These are phyloP conservation scores for Rhea pennata DNA, from an alignment of 2,113 vertebrate species.

Conservation along the genomic window DNA sequence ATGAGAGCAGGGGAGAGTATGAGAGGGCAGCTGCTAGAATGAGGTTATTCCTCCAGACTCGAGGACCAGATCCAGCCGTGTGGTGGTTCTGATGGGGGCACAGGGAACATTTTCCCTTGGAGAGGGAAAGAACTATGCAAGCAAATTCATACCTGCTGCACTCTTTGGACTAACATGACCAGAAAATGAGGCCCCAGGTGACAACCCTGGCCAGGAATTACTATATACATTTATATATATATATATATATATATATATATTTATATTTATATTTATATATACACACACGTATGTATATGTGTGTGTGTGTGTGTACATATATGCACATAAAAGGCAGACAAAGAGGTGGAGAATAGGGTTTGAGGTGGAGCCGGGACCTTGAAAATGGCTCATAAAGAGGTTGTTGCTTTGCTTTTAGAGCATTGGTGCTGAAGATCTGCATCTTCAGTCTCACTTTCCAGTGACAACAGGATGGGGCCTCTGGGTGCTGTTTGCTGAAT, in stretches of 20 bases:
- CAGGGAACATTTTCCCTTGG: neutral
- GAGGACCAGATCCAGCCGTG: neutral
- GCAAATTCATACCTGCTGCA: neutral
- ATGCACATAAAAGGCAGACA: neutral
- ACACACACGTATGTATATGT: no score
- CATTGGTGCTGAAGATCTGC: fast-evolving
- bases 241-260: neutral
- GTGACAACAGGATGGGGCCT: neutral
- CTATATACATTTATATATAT: neutral
- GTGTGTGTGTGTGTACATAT: no score
- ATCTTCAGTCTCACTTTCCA: neutral
- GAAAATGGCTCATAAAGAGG: neutral
- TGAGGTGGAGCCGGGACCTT: neutral
- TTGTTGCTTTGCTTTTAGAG: neutral
- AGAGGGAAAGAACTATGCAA: neutral
- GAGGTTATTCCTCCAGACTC: neutral
- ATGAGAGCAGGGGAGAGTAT: neutral
- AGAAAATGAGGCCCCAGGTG: neutral
- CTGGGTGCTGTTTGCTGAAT: neutral
- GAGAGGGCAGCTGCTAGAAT: neutral
- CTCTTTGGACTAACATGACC: neutral
- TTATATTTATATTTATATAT: neutral
- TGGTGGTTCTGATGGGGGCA: neutral
- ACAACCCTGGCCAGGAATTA: neutral
- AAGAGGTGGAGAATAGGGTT: neutral